Evolutionary conservation across 2,797 vertebrate species (phyloP).

Genomic region (Yasuhikotakia modesta): DNA sequence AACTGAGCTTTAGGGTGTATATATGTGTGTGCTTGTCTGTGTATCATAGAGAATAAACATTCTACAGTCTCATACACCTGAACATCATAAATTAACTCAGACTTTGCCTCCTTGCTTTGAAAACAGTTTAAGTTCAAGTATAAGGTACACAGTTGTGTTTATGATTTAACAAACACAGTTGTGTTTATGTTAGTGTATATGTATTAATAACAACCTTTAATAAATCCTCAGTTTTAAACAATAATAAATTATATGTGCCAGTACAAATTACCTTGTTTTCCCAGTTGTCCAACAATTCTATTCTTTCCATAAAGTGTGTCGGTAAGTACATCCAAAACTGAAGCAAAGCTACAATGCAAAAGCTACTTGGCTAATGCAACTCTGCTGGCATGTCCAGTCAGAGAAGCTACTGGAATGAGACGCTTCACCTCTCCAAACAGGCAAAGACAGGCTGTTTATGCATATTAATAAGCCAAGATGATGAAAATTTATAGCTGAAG

Average conservation of each 20-base stretch:
- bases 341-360: background rate
- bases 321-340: background rate
- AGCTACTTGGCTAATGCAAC: background rate
- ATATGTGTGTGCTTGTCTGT: background rate
- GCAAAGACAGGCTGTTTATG: conserved; percentile 48
- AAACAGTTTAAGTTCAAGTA: background rate
- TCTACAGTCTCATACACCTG: background rate
- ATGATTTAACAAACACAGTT: too few species aligned
- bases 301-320: background rate
- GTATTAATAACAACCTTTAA: background rate
- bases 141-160: background rate
- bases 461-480: conserved; percentile 40
- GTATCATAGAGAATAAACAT: background rate
- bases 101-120: background rate
- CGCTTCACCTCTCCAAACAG: conserved; percentile 48
- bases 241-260: background rate
- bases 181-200: background rate
- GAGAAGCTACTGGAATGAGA: conserved; percentile 50
- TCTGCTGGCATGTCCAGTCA: conserved; percentile 46
- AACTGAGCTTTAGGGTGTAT: conserved; percentile 4
- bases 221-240: background rate
- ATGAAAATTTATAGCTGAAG: background rate
- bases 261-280: conserved; percentile 19
- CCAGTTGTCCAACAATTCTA: conserved; percentile 13
- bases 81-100: background rate